Evolutionary conservation across 2,797 vertebrate genomes (phyloP).

Genomic region (Sorex maritimensis): DNA sequence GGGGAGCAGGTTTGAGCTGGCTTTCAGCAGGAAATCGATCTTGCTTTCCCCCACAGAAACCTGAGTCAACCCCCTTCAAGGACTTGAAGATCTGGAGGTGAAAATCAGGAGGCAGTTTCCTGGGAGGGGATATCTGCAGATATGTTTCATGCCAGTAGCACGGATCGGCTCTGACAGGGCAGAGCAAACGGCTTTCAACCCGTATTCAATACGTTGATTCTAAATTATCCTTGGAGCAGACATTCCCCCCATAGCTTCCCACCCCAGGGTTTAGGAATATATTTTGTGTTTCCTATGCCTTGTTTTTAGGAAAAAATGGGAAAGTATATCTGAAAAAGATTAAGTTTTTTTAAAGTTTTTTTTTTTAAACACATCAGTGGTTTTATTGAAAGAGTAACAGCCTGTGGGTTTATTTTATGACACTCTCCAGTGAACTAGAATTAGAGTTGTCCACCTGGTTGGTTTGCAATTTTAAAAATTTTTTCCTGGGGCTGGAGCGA

Average conservation of each 20-base stretch:
- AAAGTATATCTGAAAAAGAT: not conserved
- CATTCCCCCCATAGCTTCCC: no score
- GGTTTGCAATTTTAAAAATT: slow-evolving; percentile 9
- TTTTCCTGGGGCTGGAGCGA: not conserved
- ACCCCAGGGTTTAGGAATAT: not conserved
- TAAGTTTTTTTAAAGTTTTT: no score
- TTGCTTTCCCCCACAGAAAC: not conserved
- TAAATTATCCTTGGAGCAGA: not conserved
- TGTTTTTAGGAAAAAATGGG: not conserved
- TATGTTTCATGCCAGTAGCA: not conserved
- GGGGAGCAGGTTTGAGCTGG: not conserved
- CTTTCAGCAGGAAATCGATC: not conserved
- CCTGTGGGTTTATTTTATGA: not conserved
- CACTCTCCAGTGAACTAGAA: not conserved
- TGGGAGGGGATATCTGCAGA: not conserved
- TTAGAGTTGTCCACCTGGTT: not conserved
- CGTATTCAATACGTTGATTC: not conserved
- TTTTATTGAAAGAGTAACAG: not conserved
- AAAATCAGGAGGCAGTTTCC: not conserved
- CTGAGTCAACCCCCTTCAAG: not conserved
- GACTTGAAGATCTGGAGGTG: not conserved
- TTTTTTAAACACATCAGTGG: not conserved
- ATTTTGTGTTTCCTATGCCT: not conserved
- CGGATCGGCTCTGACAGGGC: no score
- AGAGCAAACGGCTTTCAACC: no score